Evolutionary conservation across 2,113 vertebrate genomes (phyloP).

Genomic region (Furnarius figulus): DNA sequence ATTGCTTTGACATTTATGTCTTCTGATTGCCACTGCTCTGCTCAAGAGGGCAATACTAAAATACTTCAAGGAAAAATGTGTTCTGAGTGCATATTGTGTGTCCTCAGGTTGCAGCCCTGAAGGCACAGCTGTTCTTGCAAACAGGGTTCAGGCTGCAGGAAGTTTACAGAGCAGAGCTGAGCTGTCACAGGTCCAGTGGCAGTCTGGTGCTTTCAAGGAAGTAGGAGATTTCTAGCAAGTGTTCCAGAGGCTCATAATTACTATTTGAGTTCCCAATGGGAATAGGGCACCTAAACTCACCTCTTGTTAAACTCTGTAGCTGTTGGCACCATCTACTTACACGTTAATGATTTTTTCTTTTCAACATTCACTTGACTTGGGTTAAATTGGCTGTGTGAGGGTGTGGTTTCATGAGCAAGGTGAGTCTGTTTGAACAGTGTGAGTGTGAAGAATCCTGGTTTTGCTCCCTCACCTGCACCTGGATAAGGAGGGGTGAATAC

Average conservation of each 20-base stretch:
- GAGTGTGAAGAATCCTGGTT: not conserved
- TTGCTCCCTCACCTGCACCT: not conserved
- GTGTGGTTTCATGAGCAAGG: not conserved
- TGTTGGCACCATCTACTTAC: not conserved
- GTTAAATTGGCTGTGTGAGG: not conserved
- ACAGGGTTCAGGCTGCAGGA: not conserved
- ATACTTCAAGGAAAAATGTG: not conserved
- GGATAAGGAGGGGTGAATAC: accelerated
- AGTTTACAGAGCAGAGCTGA: not conserved
- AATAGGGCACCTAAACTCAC: not conserved
- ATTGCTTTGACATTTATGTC: not conserved
- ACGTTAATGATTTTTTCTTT: accelerated
- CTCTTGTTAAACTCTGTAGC: not conserved
- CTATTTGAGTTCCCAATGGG: not conserved
- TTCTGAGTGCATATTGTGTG: not conserved
- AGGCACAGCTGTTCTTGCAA: not conserved
- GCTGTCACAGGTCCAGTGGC: not conserved
- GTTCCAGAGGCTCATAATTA: not conserved
- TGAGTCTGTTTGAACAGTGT: not conserved
- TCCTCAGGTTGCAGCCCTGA: not conserved
- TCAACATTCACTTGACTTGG: not conserved
- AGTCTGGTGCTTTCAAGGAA: not conserved
- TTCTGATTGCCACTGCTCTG: not conserved
- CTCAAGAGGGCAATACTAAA: not conserved
- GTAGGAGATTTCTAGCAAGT: not conserved